phyloP scores from a whole-genome alignment of 2,888 invertebrate species.

The Stenoptilia bipunctidactyla region DNA sequence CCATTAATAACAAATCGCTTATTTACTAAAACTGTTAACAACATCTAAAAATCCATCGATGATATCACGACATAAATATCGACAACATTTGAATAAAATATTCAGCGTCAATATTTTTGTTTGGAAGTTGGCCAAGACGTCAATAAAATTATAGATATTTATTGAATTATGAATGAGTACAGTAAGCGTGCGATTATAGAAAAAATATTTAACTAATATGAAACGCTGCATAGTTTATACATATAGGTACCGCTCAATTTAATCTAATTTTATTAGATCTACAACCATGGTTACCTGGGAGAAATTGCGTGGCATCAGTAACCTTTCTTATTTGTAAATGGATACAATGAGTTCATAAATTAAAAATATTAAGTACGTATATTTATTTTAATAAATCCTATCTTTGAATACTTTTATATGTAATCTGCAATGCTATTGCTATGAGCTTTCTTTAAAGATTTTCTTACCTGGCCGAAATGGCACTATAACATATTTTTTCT shows the following conservation, averaged over 20 bases:
- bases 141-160: too few species aligned
- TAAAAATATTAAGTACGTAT: not conserved
- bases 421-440: too few species aligned
- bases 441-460: too few species aligned
- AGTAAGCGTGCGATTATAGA: too few species aligned
- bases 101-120: slow-evolving; percentile 1
- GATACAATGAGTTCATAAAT: not conserved
- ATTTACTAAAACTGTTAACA: not conserved
- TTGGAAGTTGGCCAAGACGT: slow-evolving; percentile 33
- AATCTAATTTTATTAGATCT: too few species aligned
- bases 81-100: not conserved
- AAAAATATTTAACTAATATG: too few species aligned
- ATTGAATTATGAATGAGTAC: too few species aligned
- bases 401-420: too few species aligned
- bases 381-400: not conserved
- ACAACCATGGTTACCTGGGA: too few species aligned
- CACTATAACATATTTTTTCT: slow-evolving; percentile 45
- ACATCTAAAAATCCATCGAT: not conserved
- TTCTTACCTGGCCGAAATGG: slow-evolving; percentile 58
- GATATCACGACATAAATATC: not conserved
- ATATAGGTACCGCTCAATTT: too few species aligned
- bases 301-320: not conserved
- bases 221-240: too few species aligned
- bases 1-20: not conserved
- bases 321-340: not conserved